Evolutionary conservation across 2,797 vertebrate genomes (phyloP).

Genomic region (Toxotes lorentzi): DNA sequence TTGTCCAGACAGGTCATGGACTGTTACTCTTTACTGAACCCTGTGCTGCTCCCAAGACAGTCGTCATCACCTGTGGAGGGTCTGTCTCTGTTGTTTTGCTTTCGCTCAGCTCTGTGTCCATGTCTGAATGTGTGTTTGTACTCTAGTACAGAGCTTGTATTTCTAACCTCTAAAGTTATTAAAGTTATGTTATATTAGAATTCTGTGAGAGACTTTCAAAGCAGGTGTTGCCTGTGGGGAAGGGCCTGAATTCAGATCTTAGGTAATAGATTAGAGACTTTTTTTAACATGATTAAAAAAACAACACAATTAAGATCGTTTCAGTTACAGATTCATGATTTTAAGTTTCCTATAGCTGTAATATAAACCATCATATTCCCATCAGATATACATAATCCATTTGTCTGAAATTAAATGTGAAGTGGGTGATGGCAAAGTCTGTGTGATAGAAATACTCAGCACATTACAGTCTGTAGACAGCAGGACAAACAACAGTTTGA

Average conservation of each 20-base stretch:
- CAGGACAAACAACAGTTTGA: conserved; percentile 36
- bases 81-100: conserved; percentile 32
- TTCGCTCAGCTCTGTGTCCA: conserved; percentile 5
- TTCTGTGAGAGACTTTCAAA: too few species aligned
- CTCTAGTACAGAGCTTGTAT: background rate
- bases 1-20: conserved; percentile 68
- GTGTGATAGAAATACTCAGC: background rate
- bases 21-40: conserved; percentile 55
- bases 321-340: background rate
- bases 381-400: background rate
- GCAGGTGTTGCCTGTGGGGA: too few species aligned
- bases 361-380: background rate
- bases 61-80: conserved; percentile 59
- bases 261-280: too few species aligned
- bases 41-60: conserved; percentile 40
- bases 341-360: background rate
- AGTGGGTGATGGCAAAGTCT: background rate
- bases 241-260: too few species aligned
- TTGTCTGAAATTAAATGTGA: background rate
- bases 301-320: background rate
- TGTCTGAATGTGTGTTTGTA: conserved; percentile 5
- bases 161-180: background rate
- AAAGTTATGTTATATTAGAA: background rate
- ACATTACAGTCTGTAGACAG: background rate
- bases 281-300: background rate